Conservation (phyloP, 1,140 invertebrate species). For the Pachyrhynchus sulphureomaculatus region DNA sequence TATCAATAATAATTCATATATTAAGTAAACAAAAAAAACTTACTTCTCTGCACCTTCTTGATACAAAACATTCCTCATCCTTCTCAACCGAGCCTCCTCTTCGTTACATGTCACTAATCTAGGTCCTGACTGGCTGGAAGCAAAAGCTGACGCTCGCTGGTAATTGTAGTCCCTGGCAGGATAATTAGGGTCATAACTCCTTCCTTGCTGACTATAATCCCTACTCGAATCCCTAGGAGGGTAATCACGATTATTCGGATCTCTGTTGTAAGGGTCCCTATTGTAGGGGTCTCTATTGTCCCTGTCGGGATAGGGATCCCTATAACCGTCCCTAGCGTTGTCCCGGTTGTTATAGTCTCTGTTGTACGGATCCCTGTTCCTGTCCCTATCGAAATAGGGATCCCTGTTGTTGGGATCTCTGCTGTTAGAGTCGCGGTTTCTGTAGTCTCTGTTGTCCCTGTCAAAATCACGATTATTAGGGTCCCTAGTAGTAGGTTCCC, state of each 20-base stretch:
- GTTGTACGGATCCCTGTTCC: constrained; percentile 7
- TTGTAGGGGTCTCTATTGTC: constrained; percentile 17
- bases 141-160: constrained; percentile 7
- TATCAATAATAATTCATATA: no score
- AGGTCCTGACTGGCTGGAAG: constrained; percentile 17
- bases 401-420: constrained; percentile 11
- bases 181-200: constrained; percentile 27
- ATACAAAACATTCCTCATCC: constrained; percentile 39
- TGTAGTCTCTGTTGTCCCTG: constrained; percentile 15
- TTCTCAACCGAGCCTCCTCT: constrained; percentile 30
- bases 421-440: constrained; percentile 11
- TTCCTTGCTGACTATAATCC: constrained; percentile 14
- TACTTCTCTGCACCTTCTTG: constrained; percentile 41
- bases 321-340: constrained; percentile 17
- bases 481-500: constrained; percentile 14
- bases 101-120: constrained; percentile 29
- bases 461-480: constrained; percentile 16
- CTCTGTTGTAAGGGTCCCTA: constrained; percentile 12
- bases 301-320: constrained; percentile 23
- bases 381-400: constrained; percentile 11
- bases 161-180: constrained; percentile 16
- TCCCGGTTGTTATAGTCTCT: constrained; percentile 31
- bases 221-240: constrained; percentile 24
- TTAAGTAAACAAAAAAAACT: constrained; percentile 10
- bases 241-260: constrained; percentile 28